These are phyloP conservation scores for Sphaeramia orbicularis DNA, from an alignment of 2,797 vertebrate genomes.

Conservation along the genomic window DNA sequence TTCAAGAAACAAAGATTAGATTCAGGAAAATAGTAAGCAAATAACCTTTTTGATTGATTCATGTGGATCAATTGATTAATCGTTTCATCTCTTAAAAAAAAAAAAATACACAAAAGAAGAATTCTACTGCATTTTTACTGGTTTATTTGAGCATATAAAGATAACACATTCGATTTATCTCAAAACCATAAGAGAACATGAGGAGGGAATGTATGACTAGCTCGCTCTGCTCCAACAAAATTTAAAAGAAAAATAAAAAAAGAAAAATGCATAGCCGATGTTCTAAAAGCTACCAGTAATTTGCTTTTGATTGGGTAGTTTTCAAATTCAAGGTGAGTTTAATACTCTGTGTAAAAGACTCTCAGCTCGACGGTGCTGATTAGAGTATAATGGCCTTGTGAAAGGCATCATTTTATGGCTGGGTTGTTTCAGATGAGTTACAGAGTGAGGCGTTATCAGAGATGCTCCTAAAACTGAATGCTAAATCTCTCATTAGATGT, in stretches of 20 bases:
- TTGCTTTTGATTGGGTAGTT: slow-evolving; percentile 46
- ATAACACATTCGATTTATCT: not conserved
- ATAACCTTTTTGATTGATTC: no score
- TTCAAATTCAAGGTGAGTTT: slow-evolving; percentile 69
- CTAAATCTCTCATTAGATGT: slow-evolving; percentile 43
- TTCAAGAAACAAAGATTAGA: no score
- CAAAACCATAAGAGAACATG: not conserved
- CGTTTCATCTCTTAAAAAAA: no score
- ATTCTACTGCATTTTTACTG: no score
- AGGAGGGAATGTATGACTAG: slow-evolving; percentile 28
- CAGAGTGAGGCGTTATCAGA: slow-evolving; percentile 55
- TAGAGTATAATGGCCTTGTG: slow-evolving; percentile 71
- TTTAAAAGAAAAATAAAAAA: no score
- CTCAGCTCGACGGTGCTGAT: slow-evolving; percentile 67
- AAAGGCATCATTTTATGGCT: slow-evolving; percentile 80
- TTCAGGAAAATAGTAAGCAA: no score
- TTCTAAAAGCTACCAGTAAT: slow-evolving; percentile 32
- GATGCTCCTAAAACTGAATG: slow-evolving; percentile 50
- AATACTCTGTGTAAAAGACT: slow-evolving; percentile 53
- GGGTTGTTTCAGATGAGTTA: slow-evolving; percentile 75
- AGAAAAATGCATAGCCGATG: not conserved
- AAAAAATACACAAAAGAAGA: no score
- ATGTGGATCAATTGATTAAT: no score
- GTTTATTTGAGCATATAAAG: no score
- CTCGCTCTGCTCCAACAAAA: slow-evolving; percentile 10